Conservation (phyloP, 2,888 invertebrate genomes). For the Euplagia quadripunctaria region DNA sequence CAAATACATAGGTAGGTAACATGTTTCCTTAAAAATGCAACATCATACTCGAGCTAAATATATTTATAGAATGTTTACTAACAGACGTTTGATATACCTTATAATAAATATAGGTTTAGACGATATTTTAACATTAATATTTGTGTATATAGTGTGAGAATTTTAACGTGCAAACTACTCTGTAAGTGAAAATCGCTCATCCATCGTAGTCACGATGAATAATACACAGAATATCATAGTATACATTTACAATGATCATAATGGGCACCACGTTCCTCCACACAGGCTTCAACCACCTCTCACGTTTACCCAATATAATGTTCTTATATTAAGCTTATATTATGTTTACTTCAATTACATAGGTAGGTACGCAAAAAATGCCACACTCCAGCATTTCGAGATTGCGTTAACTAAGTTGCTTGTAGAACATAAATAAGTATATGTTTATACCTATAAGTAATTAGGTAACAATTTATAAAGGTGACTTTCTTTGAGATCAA, state of each 20-base stretch:
- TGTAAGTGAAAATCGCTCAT: not conserved
- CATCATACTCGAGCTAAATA: conserved; percentile 1
- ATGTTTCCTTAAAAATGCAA: conserved; percentile 11
- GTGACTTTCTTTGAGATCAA: not conserved
- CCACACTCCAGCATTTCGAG: not conserved
- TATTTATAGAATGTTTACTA: conserved; percentile 8
- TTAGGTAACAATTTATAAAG: not conserved
- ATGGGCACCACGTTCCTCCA: not conserved
- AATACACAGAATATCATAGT: no score
- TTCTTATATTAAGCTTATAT: no score
- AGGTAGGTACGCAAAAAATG: not conserved
- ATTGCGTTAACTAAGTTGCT: not conserved
- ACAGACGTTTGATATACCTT: not conserved
- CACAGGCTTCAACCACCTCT: not conserved
- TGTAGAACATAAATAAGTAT: not conserved
- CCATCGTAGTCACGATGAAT: no score
- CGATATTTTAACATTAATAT: not conserved
- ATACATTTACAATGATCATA: no score
- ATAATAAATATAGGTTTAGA: not conserved
- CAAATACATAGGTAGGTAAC: conserved; percentile 2
- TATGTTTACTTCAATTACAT: no score
- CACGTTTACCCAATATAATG: no score
- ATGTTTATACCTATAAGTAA: not conserved
- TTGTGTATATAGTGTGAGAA: not conserved
- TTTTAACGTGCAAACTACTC: not conserved